Evolutionary conservation across 2,888 invertebrate species (phyloP).

Genomic region (Laothoe populi): DNA sequence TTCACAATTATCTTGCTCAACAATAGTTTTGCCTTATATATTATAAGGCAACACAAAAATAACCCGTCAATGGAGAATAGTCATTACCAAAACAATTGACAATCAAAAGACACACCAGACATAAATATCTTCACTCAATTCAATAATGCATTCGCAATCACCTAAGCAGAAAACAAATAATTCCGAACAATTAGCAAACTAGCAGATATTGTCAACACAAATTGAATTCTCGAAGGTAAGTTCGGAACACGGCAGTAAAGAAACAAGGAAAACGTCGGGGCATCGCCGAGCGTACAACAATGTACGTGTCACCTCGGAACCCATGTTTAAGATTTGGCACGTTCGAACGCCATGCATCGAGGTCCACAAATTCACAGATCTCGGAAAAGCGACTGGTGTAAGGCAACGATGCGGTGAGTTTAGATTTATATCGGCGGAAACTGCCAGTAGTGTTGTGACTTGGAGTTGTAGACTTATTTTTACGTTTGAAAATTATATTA

Average conservation of each 20-base stretch:
- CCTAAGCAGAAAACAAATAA: neutral
- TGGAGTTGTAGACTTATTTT: neutral
- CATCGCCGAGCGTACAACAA: conserved; percentile 6
- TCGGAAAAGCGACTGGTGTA: conserved; percentile 58
- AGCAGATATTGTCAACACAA: conserved; percentile 29
- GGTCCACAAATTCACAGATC: conserved; percentile 74
- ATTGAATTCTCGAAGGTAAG: conserved; percentile 34
- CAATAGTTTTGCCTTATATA: too few relatives aligned
- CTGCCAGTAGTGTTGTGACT: conserved; percentile 52
- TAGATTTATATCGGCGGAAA: conserved; percentile 78
- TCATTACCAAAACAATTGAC: too few relatives aligned
- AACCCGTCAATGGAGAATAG: too few relatives aligned
- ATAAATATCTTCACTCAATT: neutral
- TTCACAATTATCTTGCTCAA: too few relatives aligned
- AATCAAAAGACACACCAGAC: neutral
- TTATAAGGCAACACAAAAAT: too few relatives aligned
- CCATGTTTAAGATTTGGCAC: conserved; percentile 17
- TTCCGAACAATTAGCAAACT: neutral
- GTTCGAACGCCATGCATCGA: conserved; percentile 63
- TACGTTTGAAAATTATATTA: neutral
- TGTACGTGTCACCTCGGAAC: conserved; percentile 9
- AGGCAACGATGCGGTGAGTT: conserved; percentile 69
- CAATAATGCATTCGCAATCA: neutral
- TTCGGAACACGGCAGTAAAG: conserved; percentile 32
- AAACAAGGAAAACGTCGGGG: conserved; percentile 34